Conservation (phyloP, 2,888 invertebrate species). For the Branchipolynoe longqiensis region DNA sequence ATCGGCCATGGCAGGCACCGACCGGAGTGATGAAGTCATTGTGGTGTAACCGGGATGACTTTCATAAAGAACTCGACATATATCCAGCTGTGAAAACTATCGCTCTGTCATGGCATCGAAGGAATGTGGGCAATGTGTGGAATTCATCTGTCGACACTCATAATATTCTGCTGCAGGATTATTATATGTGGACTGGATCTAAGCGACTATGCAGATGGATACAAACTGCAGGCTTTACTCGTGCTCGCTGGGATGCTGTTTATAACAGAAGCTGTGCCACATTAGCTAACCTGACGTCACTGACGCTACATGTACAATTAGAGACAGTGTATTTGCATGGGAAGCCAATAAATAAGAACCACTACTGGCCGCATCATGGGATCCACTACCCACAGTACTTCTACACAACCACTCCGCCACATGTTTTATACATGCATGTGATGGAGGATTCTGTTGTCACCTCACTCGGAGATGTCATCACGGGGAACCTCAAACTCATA, state of each 20-base stretch:
- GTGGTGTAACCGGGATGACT: constrained; percentile 67
- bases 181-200: constrained; percentile 66
- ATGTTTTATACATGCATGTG: constrained; percentile 66
- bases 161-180: constrained; percentile 64
- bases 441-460: constrained; percentile 66
- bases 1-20: constrained; percentile 50
- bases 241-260: constrained; percentile 68
- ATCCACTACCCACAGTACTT: constrained; percentile 64
- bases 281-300: neutral
- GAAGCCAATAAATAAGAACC: constrained; percentile 66
- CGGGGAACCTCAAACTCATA: constrained; percentile 65
- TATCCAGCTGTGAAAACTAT: constrained; percentile 61
- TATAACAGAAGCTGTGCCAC: constrained; percentile 64
- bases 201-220: constrained; percentile 66
- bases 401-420: constrained; percentile 61
- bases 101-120: constrained; percentile 60
- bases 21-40: constrained; percentile 57
- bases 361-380: constrained; percentile 68
- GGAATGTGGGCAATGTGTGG: constrained; percentile 50
- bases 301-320: constrained; percentile 38
- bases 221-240: constrained; percentile 65
- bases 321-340: constrained; percentile 66
- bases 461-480: constrained; percentile 65
- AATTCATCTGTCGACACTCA: constrained; percentile 51
- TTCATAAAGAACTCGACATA: constrained; percentile 59